phyloP scores from a whole-genome alignment of 2,888 invertebrate species.

The Pachycephus smyrnensis region DNA sequence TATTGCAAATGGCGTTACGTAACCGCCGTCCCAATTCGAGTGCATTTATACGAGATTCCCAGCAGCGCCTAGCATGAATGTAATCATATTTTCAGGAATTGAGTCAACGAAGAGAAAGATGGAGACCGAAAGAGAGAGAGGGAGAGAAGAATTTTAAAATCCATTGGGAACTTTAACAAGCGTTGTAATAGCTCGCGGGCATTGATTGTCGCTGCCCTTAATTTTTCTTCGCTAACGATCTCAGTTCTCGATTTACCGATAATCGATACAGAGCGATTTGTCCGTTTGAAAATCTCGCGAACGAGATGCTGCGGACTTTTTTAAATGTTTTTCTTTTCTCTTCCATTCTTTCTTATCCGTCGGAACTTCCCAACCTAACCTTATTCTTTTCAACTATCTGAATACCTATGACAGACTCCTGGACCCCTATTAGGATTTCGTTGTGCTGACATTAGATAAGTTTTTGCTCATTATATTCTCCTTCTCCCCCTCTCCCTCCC shows the following conservation, averaged over 20 bases:
- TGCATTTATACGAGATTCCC: background rate
- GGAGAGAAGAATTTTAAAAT: no score
- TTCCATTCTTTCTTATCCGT: background rate
- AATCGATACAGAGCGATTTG: background rate
- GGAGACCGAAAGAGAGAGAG: no score
- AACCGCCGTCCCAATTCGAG: background rate
- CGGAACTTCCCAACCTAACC: background rate
- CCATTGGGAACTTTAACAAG: no score
- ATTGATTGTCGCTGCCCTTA: background rate
- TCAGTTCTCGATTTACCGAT: background rate
- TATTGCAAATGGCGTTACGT: background rate
- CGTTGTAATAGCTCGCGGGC: background rate
- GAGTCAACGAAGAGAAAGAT: background rate
- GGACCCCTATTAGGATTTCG: background rate
- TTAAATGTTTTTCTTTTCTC: background rate
- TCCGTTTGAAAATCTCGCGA: background rate
- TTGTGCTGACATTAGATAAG: background rate
- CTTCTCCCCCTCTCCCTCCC: background rate
- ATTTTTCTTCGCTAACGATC: background rate
- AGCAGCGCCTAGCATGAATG: background rate
- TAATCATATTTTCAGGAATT: background rate
- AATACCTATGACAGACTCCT: background rate
- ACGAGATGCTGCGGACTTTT: background rate
- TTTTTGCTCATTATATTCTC: background rate
- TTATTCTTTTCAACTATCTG: background rate